A percentile compares a stretch with the other conserved stretches of the same genome.
phyloP scores from a whole-genome alignment of 2,113 vertebrate species.

The Rhinolophus ferrumequinum region DNA sequence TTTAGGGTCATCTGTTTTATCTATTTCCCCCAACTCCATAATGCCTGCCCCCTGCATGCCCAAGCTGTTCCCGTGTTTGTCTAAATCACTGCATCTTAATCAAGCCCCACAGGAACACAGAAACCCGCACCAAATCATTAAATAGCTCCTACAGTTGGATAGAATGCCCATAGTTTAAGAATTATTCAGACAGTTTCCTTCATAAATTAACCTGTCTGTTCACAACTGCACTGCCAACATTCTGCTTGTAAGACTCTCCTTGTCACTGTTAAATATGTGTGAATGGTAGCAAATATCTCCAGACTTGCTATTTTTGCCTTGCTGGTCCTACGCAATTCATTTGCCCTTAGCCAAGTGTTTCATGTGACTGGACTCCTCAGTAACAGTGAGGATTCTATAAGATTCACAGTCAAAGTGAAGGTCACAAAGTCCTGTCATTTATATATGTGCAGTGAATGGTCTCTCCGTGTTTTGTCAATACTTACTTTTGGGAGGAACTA shows the following conservation, averaged over 20 bases:
- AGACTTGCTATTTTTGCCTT: conserved; percentile 15
- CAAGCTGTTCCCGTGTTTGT: background rate
- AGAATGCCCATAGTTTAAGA: background rate
- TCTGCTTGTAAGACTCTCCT: background rate
- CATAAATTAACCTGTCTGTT: background rate
- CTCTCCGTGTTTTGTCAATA: conserved; percentile 70
- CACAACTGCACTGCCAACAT: background rate
- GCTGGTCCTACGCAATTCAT: background rate
- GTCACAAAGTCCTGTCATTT: conserved; percentile 52
- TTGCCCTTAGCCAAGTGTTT: conserved; percentile 8
- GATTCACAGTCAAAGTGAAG: conserved; percentile 43
- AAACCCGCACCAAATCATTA: background rate
- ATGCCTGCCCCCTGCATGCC: background rate
- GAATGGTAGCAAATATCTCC: conserved; percentile 3
- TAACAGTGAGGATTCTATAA: conserved; percentile 3
- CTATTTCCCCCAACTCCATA: background rate
- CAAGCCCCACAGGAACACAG: background rate
- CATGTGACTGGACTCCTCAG: conserved; percentile 44
- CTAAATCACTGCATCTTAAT: background rate
- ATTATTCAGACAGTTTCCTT: background rate
- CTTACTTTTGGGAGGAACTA: conserved; percentile 75
- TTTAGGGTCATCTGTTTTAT: conserved; percentile 28
- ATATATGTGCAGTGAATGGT: conserved; percentile 41
- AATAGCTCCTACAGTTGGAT: background rate
- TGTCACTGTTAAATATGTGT: background rate